These are phyloP conservation scores for Mechanitis messenoides DNA, from an alignment of 2,888 invertebrate genomes.

Conservation along the genomic window DNA sequence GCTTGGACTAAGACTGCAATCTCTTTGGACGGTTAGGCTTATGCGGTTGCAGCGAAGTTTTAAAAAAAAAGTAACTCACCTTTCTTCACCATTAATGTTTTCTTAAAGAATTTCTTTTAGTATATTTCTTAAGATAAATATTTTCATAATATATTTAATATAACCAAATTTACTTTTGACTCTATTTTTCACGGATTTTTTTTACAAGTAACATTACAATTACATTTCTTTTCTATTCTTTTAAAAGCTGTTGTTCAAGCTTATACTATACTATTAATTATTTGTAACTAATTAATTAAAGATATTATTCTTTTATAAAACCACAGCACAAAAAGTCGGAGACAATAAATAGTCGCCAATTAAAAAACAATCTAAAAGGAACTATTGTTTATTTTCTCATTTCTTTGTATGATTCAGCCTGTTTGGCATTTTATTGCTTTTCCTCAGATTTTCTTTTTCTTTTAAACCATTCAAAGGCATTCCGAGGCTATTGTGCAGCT, in stretches of 20 bases:
- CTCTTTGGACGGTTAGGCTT: conserved; percentile 32
- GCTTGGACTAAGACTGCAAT: conserved; percentile 21
- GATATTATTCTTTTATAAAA: too few species aligned
- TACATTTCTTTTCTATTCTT: too few species aligned
- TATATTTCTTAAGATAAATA: too few species aligned
- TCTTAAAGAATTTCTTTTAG: background rate
- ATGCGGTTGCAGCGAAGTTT: conserved; percentile 30
- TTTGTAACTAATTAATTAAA: too few species aligned
- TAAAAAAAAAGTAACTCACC: conserved; percentile 24
- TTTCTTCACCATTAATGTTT: background rate
- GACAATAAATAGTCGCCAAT: background rate
- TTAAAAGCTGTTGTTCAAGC: too few species aligned
- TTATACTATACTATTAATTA: too few species aligned
- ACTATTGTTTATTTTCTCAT: conserved; percentile 2
- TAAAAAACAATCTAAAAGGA: conserved; percentile 2
- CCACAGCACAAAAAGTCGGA: too few species aligned
- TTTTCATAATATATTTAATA: too few species aligned
- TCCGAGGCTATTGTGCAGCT: background rate
- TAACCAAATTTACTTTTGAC: too few species aligned
- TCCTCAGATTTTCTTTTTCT: conserved; percentile 4
- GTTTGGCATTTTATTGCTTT: conserved; percentile 4
- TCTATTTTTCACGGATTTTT: too few species aligned
- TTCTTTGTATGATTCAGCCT: conserved; percentile 1
- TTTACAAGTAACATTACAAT: too few species aligned
- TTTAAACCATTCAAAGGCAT: conserved; percentile 4